Conservation (phyloP, 2,113 vertebrate genomes). For the Menidia beryllina region DNA sequence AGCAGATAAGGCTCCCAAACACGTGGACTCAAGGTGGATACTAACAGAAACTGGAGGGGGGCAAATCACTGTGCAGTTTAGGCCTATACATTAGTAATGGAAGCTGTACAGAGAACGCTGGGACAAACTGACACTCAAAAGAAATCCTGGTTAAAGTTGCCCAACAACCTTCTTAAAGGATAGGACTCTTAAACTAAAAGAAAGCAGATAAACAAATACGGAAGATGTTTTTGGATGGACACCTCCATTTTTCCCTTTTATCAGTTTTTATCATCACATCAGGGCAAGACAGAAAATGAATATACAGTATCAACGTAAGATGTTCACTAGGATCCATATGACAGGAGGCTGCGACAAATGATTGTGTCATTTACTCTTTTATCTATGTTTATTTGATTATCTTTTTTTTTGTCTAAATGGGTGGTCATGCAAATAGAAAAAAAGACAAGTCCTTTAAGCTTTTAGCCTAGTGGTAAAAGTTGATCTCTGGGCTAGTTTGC, state of each 20-base stretch:
- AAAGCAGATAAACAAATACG: conserved; percentile 48
- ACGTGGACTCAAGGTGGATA: conserved; percentile 24
- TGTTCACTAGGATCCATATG: conserved; percentile 48
- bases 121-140: conserved; percentile 72
- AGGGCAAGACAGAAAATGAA: conserved; percentile 68
- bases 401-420: conserved; percentile 64
- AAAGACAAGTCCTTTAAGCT: conserved; percentile 57
- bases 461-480: conserved; percentile 34
- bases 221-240: conserved; percentile 51
- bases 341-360: conserved; percentile 62
- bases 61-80: conserved; percentile 57
- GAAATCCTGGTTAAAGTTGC: conserved; percentile 49
- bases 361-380: conserved; percentile 61
- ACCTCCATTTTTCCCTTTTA: conserved; percentile 63
- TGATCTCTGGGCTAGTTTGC: conserved; percentile 30
- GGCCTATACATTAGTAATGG: conserved; percentile 72
- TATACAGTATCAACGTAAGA: conserved; percentile 64
- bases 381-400: conserved; percentile 60
- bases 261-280: conserved; percentile 45
- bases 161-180: conserved; percentile 53
- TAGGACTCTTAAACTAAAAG: conserved; percentile 65
- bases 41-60: conserved; percentile 46
- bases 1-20: conserved; percentile 22
- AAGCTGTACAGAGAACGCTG: conserved; percentile 82
- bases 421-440: conserved; percentile 80